A percentile compares a stretch with the other conserved stretches of the same genome.
These are phyloP conservation scores for Tetrapedia diversipes DNA, from an alignment of 2,888 invertebrate species.

Conservation along the genomic window DNA sequence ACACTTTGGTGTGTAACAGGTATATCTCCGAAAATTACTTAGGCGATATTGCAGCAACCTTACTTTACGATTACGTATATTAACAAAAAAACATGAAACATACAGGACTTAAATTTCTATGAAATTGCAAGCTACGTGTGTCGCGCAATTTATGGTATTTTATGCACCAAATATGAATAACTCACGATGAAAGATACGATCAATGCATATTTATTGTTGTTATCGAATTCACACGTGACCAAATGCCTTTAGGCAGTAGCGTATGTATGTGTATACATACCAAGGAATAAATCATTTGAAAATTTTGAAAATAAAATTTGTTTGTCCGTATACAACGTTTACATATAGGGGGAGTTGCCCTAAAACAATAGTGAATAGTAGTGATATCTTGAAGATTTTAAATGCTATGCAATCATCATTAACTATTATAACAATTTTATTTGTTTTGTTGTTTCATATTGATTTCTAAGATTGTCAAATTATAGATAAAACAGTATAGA, in stretches of 20 bases:
- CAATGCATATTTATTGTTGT: too few species aligned
- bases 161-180: slow-evolving; percentile 11
- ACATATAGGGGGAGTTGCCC: too few species aligned
- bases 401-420: too few species aligned
- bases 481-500: too few species aligned
- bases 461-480: too few species aligned
- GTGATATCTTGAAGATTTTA: too few species aligned
- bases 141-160: slow-evolving; percentile 20
- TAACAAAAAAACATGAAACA: slow-evolving; percentile 52
- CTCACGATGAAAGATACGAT: slow-evolving; percentile 1
- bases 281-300: background rate
- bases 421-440: too few species aligned
- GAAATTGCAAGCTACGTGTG: slow-evolving; percentile 7
- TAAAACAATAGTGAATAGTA: too few species aligned
- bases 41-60: slow-evolving; percentile 65
- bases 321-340: background rate
- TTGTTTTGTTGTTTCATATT: too few species aligned
- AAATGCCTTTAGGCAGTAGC: background rate
- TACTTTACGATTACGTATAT: slow-evolving; percentile 34
- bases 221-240: too few species aligned
- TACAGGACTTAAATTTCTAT: slow-evolving; percentile 54
- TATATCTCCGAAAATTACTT: slow-evolving; percentile 60
- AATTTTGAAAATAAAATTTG: slow-evolving; percentile 5
- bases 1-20: slow-evolving; percentile 67
- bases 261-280: background rate